Evolutionary conservation across 2,113 vertebrate genomes (phyloP).

Genomic region (Trematocara zebra): DNA sequence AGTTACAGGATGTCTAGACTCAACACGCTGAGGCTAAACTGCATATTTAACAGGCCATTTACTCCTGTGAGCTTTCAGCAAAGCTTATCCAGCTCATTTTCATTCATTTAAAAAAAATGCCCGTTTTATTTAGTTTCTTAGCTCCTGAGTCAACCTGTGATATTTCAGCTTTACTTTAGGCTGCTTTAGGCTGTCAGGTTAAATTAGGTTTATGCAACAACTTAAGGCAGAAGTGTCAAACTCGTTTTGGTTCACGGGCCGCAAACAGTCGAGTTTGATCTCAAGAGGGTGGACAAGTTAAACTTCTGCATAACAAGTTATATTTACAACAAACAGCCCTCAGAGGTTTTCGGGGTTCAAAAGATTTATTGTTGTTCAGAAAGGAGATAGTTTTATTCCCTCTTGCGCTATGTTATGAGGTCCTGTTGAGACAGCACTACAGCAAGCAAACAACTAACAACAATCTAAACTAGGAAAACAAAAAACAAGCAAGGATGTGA

Average conservation of each 20-base stretch:
- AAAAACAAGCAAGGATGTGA: not conserved
- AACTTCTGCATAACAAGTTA: not conserved
- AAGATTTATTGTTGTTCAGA: not conserved
- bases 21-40: not conserved
- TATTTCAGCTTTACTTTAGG: not conserved
- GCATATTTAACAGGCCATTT: not conserved
- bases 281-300: not conserved
- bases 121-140: not conserved
- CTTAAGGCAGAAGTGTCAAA: not conserved
- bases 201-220: not conserved
- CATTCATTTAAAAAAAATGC: not conserved
- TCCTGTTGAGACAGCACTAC: not conserved
- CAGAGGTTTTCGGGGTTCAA: fast-evolving
- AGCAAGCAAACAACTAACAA: not conserved
- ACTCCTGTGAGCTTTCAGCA: fast-evolving
- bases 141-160: fast-evolving
- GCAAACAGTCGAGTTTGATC: not conserved
- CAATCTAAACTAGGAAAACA: not conserved
- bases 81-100: not conserved
- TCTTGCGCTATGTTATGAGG: fast-evolving
- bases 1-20: not conserved
- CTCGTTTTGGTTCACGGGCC: not conserved
- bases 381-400: too few relatives aligned
- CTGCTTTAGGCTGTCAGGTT: not conserved
- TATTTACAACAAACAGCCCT: not conserved